Percentiles rank a stretch among this genome's conserved stretches.
Evolutionary conservation across 2,113 vertebrate species (phyloP).

Genomic region (Gyps fulvus): DNA sequence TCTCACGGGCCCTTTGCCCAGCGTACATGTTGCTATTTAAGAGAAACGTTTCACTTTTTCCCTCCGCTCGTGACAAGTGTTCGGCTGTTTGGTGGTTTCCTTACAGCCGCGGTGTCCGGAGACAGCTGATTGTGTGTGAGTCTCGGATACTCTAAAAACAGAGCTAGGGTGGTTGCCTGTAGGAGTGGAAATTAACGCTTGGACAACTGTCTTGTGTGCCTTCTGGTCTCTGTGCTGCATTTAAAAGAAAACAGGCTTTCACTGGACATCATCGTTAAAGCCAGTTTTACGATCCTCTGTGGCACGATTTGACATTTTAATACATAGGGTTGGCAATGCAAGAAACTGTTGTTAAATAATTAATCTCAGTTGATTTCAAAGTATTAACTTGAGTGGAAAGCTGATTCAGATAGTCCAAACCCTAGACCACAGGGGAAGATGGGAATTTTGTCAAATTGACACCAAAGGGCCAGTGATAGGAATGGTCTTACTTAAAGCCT

Average conservation of each 20-base stretch:
- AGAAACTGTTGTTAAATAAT: neutral
- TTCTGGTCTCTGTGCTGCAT: neutral
- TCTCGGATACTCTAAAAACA: neutral
- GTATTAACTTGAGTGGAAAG: neutral
- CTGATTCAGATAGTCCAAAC: neutral
- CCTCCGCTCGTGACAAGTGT: neutral
- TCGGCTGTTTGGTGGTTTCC: neutral
- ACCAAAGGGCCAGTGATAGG: neutral
- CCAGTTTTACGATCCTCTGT: neutral
- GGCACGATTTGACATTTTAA: neutral
- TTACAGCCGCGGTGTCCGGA: accelerated
- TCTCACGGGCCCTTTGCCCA: neutral
- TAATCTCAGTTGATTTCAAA: neutral
- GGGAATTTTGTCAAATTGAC: slow-evolving; percentile 4
- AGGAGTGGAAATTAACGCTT: neutral
- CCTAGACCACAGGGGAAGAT: neutral
- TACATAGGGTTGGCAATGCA: neutral
- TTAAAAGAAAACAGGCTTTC: neutral
- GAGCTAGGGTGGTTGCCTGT: neutral
- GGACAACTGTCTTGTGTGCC: neutral
- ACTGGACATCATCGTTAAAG: neutral
- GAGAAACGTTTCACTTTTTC: neutral
- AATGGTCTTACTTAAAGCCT: neutral
- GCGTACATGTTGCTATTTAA: accelerated
- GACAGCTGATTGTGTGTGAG: neutral